Conservation (phyloP, 2,888 invertebrate species). For the Drosophila atroscutellata region DNA sequence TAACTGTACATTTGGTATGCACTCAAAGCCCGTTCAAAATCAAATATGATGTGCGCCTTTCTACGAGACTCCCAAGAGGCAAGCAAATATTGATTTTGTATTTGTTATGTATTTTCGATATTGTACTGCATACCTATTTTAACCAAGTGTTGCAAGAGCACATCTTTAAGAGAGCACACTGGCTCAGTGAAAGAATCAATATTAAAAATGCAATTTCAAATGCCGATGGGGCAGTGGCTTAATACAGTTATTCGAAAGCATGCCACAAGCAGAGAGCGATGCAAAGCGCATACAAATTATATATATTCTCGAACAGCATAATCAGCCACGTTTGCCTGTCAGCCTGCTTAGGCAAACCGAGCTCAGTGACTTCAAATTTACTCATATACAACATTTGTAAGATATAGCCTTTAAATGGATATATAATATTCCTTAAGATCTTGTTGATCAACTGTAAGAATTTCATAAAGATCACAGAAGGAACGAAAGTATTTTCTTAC, state of each 20-base stretch:
- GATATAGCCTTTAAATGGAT: not conserved
- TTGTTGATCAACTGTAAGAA: not conserved
- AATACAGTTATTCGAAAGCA: not conserved
- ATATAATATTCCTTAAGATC: not conserved
- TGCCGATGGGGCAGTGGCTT: not conserved
- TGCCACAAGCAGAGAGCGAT: not conserved
- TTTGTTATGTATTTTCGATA: not conserved
- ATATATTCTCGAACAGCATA: not conserved
- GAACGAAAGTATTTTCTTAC: not conserved
- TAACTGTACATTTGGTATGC: conserved; percentile 20
- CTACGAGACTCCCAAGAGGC: conserved; percentile 20
- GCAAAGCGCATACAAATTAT: not conserved
- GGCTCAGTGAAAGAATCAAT: not conserved
- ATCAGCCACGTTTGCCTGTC: not conserved
- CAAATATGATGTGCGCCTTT: conserved; percentile 13
- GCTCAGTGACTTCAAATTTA: not conserved
- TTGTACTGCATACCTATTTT: not conserved
- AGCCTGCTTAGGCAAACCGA: not conserved
- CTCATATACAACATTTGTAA: not conserved
- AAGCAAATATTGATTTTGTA: not conserved
- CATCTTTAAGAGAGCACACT: not conserved
- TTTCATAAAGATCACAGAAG: not conserved
- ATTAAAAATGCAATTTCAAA: not conserved
- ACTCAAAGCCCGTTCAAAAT: not conserved
- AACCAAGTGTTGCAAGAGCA: not conserved